Evolutionary conservation across 2,797 vertebrate species (phyloP), one percentile per base, ranked within the genome.

Genomic region (Anniella stebbinsi): DNA sequence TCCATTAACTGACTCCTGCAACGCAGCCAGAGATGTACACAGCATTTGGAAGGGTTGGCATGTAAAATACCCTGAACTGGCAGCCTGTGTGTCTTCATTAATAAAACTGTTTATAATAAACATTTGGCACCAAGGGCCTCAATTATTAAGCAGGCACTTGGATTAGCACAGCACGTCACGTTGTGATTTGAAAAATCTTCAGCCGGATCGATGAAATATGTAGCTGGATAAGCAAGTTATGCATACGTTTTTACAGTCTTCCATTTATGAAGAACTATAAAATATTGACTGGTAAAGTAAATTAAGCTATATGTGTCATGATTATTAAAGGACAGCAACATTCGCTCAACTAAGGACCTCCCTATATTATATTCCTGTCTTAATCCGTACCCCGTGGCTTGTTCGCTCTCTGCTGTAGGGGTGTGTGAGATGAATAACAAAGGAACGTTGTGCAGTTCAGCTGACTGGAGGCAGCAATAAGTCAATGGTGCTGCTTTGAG

Each of bases 61-160:
- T 94, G 81, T 92, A 95, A 92, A 95, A 96, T 94, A 95, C 95
- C 91, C 86, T 88, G 88, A 90, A 78, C 69, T 95, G 93, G 92
- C 92, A 96, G 94, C 96, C 93, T 90, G 84, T 90, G 85, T 73
- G 70, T 96, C 95, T 96, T 95, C 95, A 92, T 96, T 97, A 95
- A 97, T 96, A 96, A 96, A 96, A 94, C n/a, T 93, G 95, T 94
- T 73, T 96, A 94, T 94, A 93, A 95, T 94, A 93, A 66, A 93
- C 90, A 84, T 94, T 94, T 94, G 91, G 83, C 78, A 90, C 89
- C 41, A 92, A 92, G 91, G 92, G 60, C 95, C 92, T 96, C 93
- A 91, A 90, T 96, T 95, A 91, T 95, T 96, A 95, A 93, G 92
- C 88, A 92, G 91, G 88, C 90, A 72, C 91, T 91, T 87, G 90